Base-by-base conservation (phyloP, 1,140 invertebrate species). In the Papilio dardanus region DNA sequence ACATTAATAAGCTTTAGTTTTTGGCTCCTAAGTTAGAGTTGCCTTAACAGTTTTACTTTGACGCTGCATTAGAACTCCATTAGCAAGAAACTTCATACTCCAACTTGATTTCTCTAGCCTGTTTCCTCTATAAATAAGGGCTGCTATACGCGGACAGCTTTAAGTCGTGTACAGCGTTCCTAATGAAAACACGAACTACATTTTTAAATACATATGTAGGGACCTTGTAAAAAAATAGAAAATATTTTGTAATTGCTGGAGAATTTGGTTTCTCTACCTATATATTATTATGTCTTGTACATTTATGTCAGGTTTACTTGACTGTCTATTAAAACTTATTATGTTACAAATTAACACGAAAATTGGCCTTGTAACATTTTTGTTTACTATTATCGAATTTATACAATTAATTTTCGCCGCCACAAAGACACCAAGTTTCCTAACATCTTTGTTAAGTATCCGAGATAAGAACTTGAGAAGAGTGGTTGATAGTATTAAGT, bases 71-170 rank as follows among this genome's bases (percentile, higher is more conserved):
- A 40, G 35, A 40, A 35, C 35, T 68, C 66, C 66, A 68, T 40
- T 68, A 40, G 66, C 8, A 35, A 67, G 65, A 67, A 67, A 40
- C 33, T 68, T 68, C n/a, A 68, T 40, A 68, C 66, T 68, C 35
- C 16, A 40, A 40, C 66, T 21, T 40, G 10, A 68, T 68, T 68
- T 19, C 19, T 24, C 19, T 68, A 68, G 35, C 0, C 35, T 19
- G 16, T 24, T 40, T 68, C 35, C 35, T 21, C 30, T 14, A 7
- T 8, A n/a, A 46, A 46, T 46, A 46, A 46, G 35, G 35, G 35
- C 35, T 8, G 35, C 35, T 37, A 10, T 37, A 37, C 6, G 12
- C 35, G 5, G 35, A 37, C 7, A 37, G 12, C 12, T 37, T 10
- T 10, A 37, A 37, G 35, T 2, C 7, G 35, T 37, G 1, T 37